Conservation (phyloP, 1,140 invertebrate genomes). For the Dinoponera quadriceps region DNA sequence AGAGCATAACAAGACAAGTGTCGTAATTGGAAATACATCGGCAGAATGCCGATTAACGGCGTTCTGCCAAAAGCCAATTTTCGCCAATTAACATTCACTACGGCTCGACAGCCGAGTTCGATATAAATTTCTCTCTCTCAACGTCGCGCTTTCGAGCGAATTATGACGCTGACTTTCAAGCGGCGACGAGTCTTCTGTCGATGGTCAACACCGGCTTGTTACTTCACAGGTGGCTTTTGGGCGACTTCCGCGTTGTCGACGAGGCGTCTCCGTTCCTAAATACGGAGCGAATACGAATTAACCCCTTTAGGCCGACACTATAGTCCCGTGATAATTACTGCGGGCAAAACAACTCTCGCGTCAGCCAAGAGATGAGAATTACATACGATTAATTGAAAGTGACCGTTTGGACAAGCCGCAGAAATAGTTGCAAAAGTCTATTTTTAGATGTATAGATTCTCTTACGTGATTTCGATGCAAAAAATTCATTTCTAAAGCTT, state of each 20-base stretch:
- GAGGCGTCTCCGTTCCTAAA: constrained; percentile 78
- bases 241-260: constrained; percentile 67
- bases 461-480: background rate
- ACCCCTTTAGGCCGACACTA: constrained; percentile 20
- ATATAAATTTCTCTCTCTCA: background rate
- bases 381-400: background rate
- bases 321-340: constrained; percentile 5
- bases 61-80: background rate
- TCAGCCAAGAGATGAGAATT: background rate
- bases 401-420: background rate
- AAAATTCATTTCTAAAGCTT: background rate
- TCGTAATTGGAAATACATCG: background rate
- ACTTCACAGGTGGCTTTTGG: constrained; percentile 80
- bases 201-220: constrained; percentile 30
- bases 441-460: background rate
- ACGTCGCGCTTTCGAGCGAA: background rate
- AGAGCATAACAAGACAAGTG: background rate
- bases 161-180: constrained; percentile 13
- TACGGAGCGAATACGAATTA: constrained; percentile 72
- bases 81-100: background rate
- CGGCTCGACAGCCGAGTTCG: background rate
- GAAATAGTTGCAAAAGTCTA: background rate
- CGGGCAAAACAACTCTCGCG: background rate
- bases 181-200: background rate
- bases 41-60: background rate